Evolutionary conservation across 2,113 vertebrate species (phyloP), one percentile per base, ranked within the genome.

Genomic region (Anolis sagrei): DNA sequence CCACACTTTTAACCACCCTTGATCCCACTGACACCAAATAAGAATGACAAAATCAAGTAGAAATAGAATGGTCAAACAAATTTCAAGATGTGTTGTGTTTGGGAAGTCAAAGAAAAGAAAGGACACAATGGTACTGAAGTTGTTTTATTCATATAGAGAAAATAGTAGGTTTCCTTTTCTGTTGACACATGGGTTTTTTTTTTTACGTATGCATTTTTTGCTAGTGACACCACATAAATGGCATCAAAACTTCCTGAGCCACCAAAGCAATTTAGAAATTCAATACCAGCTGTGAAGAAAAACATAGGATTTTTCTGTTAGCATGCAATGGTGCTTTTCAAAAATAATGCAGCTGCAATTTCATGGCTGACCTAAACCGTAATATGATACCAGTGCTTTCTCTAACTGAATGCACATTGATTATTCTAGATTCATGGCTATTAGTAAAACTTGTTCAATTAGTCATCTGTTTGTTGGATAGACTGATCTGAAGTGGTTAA

Each of bases 341-440:
- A 76, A 75, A 82, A 82, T 88, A 18, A 77, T 4, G 25, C 80
- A 61, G 27, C 13, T 73, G 78, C 62, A 61, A 88, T 91, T 92
- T 93, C 91, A 80, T 29, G 80, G 90, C 70, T 90, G 91, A 78
- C 76, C 86, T 89, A 86, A 68, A 83, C 72, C 75, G 64, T 87
- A 54, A 82, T 54, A 87, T 80, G 82, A 70, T 87, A 61, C 74
- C 3, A 68, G 9, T 34, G 51, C 13, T 79, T 81, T 90, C 84
- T 48, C 8, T 77, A 74, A 16, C 27, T 7, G 13, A 51, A 16
- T 0, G 83, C 49, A 16, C 29, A 73, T 87, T 90, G 88, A 25
- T 75, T 82, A 44, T 85, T 87, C 54, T 34, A 74, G 34, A 54
- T 49, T 29, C 76, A 76, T 39, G 76, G 25, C 29, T 34, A 39